Evolutionary conservation across 2,797 vertebrate genomes (phyloP), one percentile per base, ranked within the genome.

Genomic region (Sorex maritimensis): DNA sequence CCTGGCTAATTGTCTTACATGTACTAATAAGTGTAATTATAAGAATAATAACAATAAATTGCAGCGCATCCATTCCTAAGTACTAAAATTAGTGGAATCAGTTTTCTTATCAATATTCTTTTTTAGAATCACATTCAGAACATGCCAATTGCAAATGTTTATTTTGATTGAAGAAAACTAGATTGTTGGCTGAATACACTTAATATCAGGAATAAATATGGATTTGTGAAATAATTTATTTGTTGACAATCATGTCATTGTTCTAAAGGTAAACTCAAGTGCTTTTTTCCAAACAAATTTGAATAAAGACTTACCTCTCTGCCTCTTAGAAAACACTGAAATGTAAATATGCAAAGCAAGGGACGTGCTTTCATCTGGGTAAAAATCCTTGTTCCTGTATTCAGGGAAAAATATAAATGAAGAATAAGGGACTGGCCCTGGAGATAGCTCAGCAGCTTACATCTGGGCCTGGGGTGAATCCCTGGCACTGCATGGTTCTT

Each of bases 211-310:
- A 93, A 84, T 92, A 96, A 95, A 81, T 92, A 96, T 81, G 63
- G 95, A 88, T 82, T 73, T 86, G 55, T 79, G 34, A 7, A 67
- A 92, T 73, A 94, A 95, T 21, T 91, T 46, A 94, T 94, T 93
- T 73, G 93, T 30, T 94, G 65, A 41, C 86, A 96, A 92, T 96
- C 84, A 92, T 86, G 93, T 92, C 86, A 96, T 90, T 92, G 77
- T 94, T 96, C 95, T 88, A 90, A 96, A 93, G 67, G 34, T 82
- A 93, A 95, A 95, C 68, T 78, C 68, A 6, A 95, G 58, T 88
- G 65, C 13, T 88, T 88, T 92, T 71, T 55, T 73, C 49, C 88
- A 93, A 94, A 94, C 58, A 95, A 78, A 87, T 81, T 93, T 94
- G 91, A 90, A 94, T 94, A 55, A 61, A 94, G 74, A 49, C 75